Conservation (phyloP, 2,797 vertebrate genomes). For the Pogoniulus pusillus region DNA sequence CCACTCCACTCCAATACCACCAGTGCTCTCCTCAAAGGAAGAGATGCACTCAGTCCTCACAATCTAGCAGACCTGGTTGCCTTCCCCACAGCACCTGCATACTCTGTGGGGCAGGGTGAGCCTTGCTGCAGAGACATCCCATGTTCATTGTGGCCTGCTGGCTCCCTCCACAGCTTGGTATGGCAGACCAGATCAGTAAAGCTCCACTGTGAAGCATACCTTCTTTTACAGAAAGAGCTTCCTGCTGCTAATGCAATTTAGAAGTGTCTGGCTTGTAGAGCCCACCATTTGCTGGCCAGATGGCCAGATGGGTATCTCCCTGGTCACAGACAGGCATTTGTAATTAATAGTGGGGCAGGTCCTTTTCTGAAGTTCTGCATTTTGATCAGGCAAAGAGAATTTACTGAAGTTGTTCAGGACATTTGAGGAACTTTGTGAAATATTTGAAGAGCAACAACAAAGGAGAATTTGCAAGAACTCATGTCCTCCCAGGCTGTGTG, state of each 20-base stretch:
- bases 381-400: background rate
- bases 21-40: background rate
- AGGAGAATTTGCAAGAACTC: too few species aligned
- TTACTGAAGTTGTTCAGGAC: background rate
- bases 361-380: background rate
- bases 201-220: background rate
- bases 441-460: background rate
- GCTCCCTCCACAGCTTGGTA: background rate
- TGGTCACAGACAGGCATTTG: background rate
- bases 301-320: background rate
- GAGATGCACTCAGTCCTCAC: background rate
- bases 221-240: background rate
- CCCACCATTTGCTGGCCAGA: background rate
- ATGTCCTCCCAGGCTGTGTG: background rate
- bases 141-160: accelerated
- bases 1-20: accelerated
- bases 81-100: too few species aligned
- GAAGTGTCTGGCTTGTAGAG: background rate
- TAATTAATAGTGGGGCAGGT: background rate
- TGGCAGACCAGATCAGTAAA: background rate
- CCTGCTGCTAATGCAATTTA: background rate
- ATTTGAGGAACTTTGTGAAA: background rate
- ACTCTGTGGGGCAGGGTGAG: background rate
- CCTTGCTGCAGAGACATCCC: background rate
- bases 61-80: background rate